Percentiles rank a stretch among this genome's conserved stretches.
Conservation (phyloP, 2,797 vertebrate species). For the Brachyalestes nurse region DNA sequence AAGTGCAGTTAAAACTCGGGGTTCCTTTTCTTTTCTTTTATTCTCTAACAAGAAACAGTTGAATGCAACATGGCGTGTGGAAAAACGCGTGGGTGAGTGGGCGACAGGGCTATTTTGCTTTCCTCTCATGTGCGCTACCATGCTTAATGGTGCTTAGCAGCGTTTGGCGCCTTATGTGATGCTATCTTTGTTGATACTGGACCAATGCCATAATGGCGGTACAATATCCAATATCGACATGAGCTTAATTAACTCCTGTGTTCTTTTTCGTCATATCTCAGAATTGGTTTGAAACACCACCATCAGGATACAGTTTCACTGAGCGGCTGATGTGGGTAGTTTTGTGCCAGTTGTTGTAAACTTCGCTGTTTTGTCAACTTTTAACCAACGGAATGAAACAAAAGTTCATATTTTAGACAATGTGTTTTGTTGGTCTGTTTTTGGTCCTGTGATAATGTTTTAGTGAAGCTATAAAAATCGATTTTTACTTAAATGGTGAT, state of each 20-base stretch:
- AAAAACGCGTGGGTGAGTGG: conserved; percentile 17
- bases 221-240: conserved; percentile 48
- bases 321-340: neutral
- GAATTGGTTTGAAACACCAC: neutral
- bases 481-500: too few relatives aligned
- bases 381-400: neutral
- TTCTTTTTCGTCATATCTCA: neutral
- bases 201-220: conserved; percentile 62
- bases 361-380: neutral
- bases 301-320: neutral
- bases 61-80: conserved; percentile 22
- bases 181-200: conserved; percentile 67
- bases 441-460: neutral
- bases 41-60: conserved; percentile 20
- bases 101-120: conserved; percentile 48
- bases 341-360: neutral
- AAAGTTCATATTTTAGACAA: neutral
- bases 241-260: neutral
- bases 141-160: conserved; percentile 56
- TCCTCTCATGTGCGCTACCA: conserved; percentile 47
- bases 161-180: conserved; percentile 73
- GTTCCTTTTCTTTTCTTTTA: neutral
- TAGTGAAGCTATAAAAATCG: too few relatives aligned
- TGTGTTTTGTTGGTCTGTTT: neutral
- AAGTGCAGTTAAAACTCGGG: conserved; percentile 25